phyloP scores from a whole-genome alignment of 2,113 vertebrate genomes.

The Bos indicus region DNA sequence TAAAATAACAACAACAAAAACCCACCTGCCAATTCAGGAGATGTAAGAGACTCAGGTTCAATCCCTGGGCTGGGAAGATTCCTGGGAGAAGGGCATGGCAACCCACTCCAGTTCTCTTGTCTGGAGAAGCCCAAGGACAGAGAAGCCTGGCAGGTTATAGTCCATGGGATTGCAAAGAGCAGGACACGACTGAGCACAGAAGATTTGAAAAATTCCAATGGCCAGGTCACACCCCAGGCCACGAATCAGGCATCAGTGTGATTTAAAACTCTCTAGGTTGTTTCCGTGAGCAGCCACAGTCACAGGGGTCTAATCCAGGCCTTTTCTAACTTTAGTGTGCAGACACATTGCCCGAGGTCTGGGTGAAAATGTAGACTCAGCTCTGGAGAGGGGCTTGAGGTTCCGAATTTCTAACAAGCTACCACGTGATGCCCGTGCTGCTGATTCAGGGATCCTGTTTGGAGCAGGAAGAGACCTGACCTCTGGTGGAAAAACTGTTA shows the following conservation, averaged over 20 bases:
- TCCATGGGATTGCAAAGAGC: not conserved
- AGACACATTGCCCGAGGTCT: not conserved
- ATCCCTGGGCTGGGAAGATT: not conserved
- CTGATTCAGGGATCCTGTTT: not conserved
- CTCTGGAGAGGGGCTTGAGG: not conserved
- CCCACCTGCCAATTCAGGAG: not conserved
- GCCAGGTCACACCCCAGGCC: no score
- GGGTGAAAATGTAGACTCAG: not conserved
- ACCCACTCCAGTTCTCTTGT: not conserved
- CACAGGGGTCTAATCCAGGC: accelerated
- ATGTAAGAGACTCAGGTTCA: not conserved
- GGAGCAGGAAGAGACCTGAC: not conserved
- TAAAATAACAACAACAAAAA: not conserved
- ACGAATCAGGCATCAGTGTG: not conserved
- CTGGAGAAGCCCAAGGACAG: not conserved
- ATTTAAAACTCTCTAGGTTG: not conserved
- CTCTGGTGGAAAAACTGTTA: not conserved
- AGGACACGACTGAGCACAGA: not conserved
- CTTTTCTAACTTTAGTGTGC: not conserved
- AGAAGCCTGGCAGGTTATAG: not conserved
- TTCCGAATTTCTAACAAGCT: not conserved
- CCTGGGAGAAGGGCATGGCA: not conserved
- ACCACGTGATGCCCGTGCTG: not conserved
- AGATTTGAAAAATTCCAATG: not conserved
- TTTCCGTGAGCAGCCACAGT: not conserved